Evolutionary conservation across 2,888 invertebrate species (phyloP).

Genomic region (Acholoe squamosa): DNA sequence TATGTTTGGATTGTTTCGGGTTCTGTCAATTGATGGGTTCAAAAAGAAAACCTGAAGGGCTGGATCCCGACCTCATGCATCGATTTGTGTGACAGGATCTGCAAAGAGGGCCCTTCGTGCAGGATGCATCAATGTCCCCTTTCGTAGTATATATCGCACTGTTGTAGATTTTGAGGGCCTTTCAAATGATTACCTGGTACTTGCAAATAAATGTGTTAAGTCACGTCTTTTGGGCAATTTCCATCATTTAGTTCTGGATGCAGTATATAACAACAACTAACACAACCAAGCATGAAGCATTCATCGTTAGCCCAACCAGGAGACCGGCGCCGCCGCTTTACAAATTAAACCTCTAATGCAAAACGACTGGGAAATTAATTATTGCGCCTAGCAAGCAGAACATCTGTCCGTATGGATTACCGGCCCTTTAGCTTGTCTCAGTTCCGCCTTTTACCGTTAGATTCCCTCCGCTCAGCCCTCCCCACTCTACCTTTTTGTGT

Average conservation of each 20-base stretch:
- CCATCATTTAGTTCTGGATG: not conserved
- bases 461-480: not conserved
- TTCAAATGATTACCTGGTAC: too few relatives aligned
- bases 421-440: not conserved
- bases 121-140: too few relatives aligned
- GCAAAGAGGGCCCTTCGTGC: too few relatives aligned
- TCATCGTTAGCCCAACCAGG: constrained; percentile 19
- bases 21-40: too few relatives aligned
- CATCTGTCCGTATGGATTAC: constrained; percentile 42
- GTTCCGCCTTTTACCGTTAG: not conserved
- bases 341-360: constrained; percentile 53
- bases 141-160: too few relatives aligned
- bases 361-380: constrained; percentile 60
- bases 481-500: not conserved
- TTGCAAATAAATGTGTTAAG: too few relatives aligned
- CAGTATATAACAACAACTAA: not conserved
- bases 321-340: constrained; percentile 4
- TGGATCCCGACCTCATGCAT: too few relatives aligned
- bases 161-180: too few relatives aligned
- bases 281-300: not conserved
- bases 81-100: too few relatives aligned
- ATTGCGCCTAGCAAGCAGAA: not conserved
- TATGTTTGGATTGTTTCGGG: too few relatives aligned
- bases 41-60: too few relatives aligned
- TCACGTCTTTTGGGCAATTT: too few relatives aligned